A percentile compares a stretch with the other conserved stretches of the same genome.
phyloP scores from a whole-genome alignment of 2,797 vertebrate genomes.

The Erpetoichthys calabaricus region DNA sequence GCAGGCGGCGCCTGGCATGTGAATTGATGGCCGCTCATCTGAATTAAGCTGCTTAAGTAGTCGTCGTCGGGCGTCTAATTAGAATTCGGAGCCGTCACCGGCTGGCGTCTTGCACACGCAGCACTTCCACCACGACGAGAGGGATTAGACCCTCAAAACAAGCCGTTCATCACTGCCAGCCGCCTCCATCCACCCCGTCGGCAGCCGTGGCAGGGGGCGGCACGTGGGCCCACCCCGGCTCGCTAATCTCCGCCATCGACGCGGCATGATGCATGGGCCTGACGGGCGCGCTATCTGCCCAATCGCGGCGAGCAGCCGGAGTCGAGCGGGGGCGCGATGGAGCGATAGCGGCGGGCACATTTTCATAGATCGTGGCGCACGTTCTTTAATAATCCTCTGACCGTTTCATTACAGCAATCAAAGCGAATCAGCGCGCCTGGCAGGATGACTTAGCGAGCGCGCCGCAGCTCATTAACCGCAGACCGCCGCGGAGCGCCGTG shows the following conservation, averaged over 20 bases:
- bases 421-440: conserved; percentile 52
- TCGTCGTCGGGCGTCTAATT: conserved; percentile 65
- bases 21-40: conserved; percentile 62
- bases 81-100: conserved; percentile 40
- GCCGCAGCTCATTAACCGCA: conserved; percentile 66
- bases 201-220: background rate
- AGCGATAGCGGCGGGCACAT: conserved; percentile 4
- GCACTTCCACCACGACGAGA: conserved; percentile 3
- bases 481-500: conserved; percentile 45
- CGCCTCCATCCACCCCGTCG: background rate
- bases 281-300: conserved; percentile 11
- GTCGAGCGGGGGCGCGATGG: conserved; percentile 9
- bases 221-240: conserved; percentile 3
- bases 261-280: conserved; percentile 11
- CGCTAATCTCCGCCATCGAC: conserved; percentile 12
- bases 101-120: conserved; percentile 8
- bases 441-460: conserved; percentile 67
- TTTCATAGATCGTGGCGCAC: conserved; percentile 10
- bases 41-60: conserved; percentile 61
- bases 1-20: conserved; percentile 27
- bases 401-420: conserved; percentile 76
- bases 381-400: conserved; percentile 69
- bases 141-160: conserved; percentile 13
- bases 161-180: background rate
- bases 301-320: conserved; percentile 8